Percentiles rank a stretch among this genome's conserved stretches.
phyloP scores from a whole-genome alignment of 2,797 vertebrate species.

The Hydrocynus forskahlii region DNA sequence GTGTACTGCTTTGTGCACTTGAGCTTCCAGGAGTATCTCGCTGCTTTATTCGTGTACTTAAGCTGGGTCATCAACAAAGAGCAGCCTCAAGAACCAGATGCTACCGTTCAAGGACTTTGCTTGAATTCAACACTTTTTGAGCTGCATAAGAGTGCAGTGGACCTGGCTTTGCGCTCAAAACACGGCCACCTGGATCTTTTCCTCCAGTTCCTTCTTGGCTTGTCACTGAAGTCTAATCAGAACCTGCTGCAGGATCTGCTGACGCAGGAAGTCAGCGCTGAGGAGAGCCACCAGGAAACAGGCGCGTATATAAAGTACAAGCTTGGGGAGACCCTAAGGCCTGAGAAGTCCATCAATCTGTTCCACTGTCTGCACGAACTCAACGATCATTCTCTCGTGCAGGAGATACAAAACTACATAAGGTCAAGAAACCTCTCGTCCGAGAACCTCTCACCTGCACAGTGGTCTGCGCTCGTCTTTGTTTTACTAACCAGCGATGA shows the following conservation, averaged over 20 bases:
- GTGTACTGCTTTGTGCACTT: constrained; percentile 58
- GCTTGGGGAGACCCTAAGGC: constrained; percentile 32
- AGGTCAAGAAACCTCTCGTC: constrained; percentile 31
- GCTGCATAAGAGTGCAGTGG: constrained; percentile 47
- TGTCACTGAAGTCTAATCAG: constrained; percentile 40
- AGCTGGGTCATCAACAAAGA: constrained; percentile 35
- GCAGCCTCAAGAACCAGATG: background rate
- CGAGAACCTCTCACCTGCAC: constrained; percentile 47
- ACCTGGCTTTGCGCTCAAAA: constrained; percentile 20
- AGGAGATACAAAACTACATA: constrained; percentile 50
- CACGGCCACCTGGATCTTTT: constrained; percentile 40
- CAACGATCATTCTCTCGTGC: constrained; percentile 44
- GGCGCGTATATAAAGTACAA: constrained; percentile 43
- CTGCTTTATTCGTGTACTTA: constrained; percentile 54
- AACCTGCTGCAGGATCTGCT: constrained; percentile 24
- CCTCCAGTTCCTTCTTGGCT: constrained; percentile 39
- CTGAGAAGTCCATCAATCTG: constrained; percentile 47
- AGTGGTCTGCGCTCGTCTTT: constrained; percentile 57
- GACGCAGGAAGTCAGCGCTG: constrained; percentile 2
- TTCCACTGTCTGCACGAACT: constrained; percentile 48
- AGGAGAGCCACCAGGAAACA: constrained; percentile 8
- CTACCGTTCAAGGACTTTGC: constrained; percentile 23
- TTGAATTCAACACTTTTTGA: constrained; percentile 39
- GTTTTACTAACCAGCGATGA: constrained; percentile 51
- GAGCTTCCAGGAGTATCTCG: constrained; percentile 54